phyloP scores from a whole-genome alignment of 2,113 vertebrate species.

The Dipodomys merriami region DNA sequence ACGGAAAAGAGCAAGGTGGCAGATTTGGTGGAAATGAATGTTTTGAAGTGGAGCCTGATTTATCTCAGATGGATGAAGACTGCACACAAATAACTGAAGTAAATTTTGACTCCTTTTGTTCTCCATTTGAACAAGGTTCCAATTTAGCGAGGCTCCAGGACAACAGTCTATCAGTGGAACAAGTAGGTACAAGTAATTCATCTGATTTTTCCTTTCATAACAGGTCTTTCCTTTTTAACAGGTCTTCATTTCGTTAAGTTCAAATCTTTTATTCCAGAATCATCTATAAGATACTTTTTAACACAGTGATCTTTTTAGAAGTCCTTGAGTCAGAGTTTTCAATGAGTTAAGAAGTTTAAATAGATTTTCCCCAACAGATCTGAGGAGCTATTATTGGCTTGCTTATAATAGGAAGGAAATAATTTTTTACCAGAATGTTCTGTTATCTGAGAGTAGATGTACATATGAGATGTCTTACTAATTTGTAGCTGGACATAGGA shows the following conservation, averaged over 20 bases:
- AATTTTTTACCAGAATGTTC: conserved; percentile 43
- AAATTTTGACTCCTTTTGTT: conserved; percentile 61
- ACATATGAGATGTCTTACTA: not conserved
- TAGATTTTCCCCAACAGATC: not conserved
- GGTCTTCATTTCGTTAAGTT: conserved; percentile 42
- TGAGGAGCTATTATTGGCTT: conserved; percentile 18
- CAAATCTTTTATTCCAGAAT: not conserved
- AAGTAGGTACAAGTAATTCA: conserved; percentile 60
- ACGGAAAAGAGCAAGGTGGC: not conserved
- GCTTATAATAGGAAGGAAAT: not conserved
- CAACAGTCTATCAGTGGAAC: conserved; percentile 60
- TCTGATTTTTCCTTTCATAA: conserved; percentile 15
- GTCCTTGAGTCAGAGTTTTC: not conserved
- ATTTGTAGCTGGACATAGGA: conserved; percentile 19
- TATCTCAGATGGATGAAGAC: conserved; percentile 62
- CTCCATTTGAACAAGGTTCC: conserved; percentile 62
- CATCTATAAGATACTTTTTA: not conserved
- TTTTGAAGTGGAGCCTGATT: conserved; percentile 32
- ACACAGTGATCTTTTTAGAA: conserved; percentile 5
- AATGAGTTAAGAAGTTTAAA: not conserved
- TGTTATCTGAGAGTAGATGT: not conserved
- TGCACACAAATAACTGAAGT: conserved; percentile 68
- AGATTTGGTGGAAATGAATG: not conserved
- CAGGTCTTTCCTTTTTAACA: not conserved
- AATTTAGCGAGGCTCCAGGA: conserved; percentile 30